Percentiles rank a stretch among this genome's conserved stretches.
Conservation (phyloP, 2,888 invertebrate species). For the Cheilosia urbana region DNA sequence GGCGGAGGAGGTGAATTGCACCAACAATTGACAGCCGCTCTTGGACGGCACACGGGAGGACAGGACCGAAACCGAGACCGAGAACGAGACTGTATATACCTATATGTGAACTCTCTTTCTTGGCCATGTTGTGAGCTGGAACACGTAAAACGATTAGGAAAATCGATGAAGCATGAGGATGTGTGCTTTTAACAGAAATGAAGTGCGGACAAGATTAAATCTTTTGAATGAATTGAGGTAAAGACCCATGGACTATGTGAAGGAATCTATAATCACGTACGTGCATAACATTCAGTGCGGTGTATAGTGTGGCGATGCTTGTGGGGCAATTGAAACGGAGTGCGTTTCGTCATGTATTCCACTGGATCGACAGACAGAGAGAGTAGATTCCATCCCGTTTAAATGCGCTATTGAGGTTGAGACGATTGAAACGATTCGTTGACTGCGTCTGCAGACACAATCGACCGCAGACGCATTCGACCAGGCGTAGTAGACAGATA, state of each 20-base stretch:
- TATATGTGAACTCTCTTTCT: conserved; percentile 24
- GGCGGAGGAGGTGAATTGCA: conserved; percentile 43
- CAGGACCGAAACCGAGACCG: conserved; percentile 25
- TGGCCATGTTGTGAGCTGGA: conserved; percentile 60
- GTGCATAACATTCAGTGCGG: conserved; percentile 42
- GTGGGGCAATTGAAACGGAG: conserved; percentile 20
- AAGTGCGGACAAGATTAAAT: conserved; percentile 80
- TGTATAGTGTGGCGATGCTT: conserved; percentile 5
- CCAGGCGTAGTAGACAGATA: conserved; percentile 31
- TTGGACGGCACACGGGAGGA: conserved; percentile 55
- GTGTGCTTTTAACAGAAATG: conserved; percentile 77
- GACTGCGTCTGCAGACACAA: conserved; percentile 57
- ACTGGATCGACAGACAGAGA: too few species aligned
- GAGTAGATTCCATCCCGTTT: conserved; percentile 8
- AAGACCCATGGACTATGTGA: conserved; percentile 73
- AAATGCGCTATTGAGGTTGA: conserved; percentile 30
- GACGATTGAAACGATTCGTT: conserved; percentile 27
- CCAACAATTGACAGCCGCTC: conserved; percentile 70
- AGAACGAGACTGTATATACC: not conserved
- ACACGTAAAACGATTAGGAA: conserved; percentile 76
- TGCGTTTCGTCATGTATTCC: conserved; percentile 28
- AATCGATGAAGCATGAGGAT: conserved; percentile 75
- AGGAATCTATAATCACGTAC: conserved; percentile 75
- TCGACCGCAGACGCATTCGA: conserved; percentile 47
- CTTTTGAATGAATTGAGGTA: conserved; percentile 76